Percentiles rank a stretch among this genome's conserved stretches.
phyloP scores from a whole-genome alignment of 2,888 invertebrate genomes.

The Phortica okadai region DNA sequence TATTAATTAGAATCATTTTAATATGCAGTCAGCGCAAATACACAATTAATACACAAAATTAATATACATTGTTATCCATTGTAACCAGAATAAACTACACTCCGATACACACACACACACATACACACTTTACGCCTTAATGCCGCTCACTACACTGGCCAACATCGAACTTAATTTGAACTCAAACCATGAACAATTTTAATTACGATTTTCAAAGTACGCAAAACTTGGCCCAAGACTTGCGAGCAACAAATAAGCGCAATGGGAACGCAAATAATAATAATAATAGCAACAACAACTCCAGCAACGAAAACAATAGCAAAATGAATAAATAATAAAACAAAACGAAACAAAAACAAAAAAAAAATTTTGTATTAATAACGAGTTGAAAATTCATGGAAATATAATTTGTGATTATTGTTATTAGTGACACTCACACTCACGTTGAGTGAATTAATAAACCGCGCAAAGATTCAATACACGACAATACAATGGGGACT shows the following conservation, averaged over 20 bases:
- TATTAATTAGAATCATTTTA: slow-evolving; percentile 77
- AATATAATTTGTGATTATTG: slow-evolving; percentile 74
- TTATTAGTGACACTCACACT: slow-evolving; percentile 61
- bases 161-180: background rate
- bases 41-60: slow-evolving; percentile 65
- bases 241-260: too few species aligned
- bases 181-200: slow-evolving; percentile 57
- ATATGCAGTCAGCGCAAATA: slow-evolving; percentile 61
- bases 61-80: slow-evolving; percentile 65
- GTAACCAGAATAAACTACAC: slow-evolving; percentile 29
- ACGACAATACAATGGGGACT: background rate
- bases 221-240: slow-evolving; percentile 19
- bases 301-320: background rate
- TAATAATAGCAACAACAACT: slow-evolving; percentile 23
- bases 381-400: slow-evolving; percentile 72
- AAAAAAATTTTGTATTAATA: slow-evolving; percentile 61
- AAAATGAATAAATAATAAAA: background rate
- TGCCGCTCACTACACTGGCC: slow-evolving; percentile 14
- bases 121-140: slow-evolving; percentile 7
- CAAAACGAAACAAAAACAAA: background rate
- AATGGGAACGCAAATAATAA: slow-evolving; percentile 31
- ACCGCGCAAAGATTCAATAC: background rate
- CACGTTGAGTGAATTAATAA: background rate
- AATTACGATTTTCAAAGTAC: slow-evolving; percentile 62
- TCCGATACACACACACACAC: background rate